These are phyloP conservation scores for Eustalomyia histrio DNA, from an alignment of 2,888 invertebrate species.

Conservation along the genomic window DNA sequence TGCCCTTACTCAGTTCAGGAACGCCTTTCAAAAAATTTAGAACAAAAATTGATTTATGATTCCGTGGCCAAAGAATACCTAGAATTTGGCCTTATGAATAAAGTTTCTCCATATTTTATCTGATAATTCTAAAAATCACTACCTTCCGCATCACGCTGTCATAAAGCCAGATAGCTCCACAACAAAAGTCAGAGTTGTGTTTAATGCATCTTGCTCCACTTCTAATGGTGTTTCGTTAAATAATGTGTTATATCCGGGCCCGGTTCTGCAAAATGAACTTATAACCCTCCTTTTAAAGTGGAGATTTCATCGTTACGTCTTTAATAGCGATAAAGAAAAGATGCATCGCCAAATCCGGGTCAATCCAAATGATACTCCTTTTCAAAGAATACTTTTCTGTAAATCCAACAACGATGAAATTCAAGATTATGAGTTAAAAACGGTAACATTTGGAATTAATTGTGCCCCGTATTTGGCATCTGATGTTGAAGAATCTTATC, in stretches of 20 bases:
- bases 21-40: constrained; percentile 5
- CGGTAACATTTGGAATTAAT: neutral
- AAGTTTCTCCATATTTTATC: too few relatives aligned
- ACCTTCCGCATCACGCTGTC: constrained; percentile 25
- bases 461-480: neutral
- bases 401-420: neutral
- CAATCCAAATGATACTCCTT: neutral
- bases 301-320: constrained; percentile 22
- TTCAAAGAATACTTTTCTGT: constrained; percentile 21
- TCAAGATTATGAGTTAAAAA: neutral
- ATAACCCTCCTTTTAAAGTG: constrained; percentile 8
- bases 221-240: constrained; percentile 16
- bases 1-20: constrained; percentile 9
- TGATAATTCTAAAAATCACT: neutral
- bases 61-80: constrained; percentile 23
- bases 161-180: constrained; percentile 33
- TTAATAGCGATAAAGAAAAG: constrained; percentile 27
- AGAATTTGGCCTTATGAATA: constrained; percentile 15
- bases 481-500: neutral
- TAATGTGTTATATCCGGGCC: constrained; percentile 13
- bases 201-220: constrained; percentile 21
- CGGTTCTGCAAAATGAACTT: constrained; percentile 20
- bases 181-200: constrained; percentile 23
- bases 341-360: constrained; percentile 22
- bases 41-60: constrained; percentile 24